These are phyloP conservation scores for Mallotus villosus DNA, from an alignment of 2,797 vertebrate species.

Conservation along the genomic window DNA sequence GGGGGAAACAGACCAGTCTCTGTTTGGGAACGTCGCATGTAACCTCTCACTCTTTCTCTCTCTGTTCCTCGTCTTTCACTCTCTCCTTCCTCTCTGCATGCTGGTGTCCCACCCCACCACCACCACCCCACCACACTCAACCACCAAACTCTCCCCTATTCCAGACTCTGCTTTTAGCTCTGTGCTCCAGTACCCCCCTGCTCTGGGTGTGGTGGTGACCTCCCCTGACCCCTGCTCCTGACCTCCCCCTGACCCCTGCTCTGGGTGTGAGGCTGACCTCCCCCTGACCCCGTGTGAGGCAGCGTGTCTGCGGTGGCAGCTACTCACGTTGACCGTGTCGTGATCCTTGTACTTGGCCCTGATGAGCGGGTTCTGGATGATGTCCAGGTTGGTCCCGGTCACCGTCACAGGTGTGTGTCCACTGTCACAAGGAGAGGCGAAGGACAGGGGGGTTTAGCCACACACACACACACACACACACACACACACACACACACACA, in stretches of 20 bases:
- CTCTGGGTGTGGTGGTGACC: too few relatives aligned
- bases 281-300: slow-evolving; percentile 8
- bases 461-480: background rate
- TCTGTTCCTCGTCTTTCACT: slow-evolving; percentile 19
- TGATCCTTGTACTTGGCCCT: slow-evolving; percentile 91
- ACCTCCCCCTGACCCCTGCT: slow-evolving; percentile 8
- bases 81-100: slow-evolving; percentile 27
- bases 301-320: too few relatives aligned
- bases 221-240: background rate
- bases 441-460: background rate
- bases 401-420: slow-evolving; percentile 94
- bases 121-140: background rate
- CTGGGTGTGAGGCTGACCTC: slow-evolving; percentile 7
- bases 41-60: slow-evolving; percentile 38
- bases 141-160: too few relatives aligned
- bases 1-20: slow-evolving; percentile 31
- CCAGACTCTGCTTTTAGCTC: too few relatives aligned
- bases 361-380: slow-evolving; percentile 95
- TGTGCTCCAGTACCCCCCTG: too few relatives aligned
- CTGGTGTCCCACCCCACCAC: slow-evolving; percentile 15
- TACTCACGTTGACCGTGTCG: slow-evolving; percentile 92
- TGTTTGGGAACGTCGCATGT: slow-evolving; percentile 35
- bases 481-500: too few relatives aligned
- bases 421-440: slow-evolving; percentile 62
- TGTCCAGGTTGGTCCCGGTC: slow-evolving; percentile 94